phyloP scores from a whole-genome alignment of 2,797 vertebrate species.

The Spheniscus humboldti region DNA sequence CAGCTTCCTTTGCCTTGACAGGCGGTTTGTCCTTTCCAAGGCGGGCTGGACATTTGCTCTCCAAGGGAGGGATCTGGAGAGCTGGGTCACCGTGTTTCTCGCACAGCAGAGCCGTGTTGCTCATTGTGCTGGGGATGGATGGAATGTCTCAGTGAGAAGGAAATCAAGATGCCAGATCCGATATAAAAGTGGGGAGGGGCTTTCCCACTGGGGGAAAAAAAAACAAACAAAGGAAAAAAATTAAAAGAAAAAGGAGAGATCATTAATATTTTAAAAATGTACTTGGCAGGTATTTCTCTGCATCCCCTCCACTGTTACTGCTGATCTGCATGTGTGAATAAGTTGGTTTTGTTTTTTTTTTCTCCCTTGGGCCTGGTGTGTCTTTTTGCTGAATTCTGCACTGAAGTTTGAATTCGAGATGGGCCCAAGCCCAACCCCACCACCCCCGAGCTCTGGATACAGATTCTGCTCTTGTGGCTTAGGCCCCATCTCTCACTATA shows the following conservation, averaged over 20 bases:
- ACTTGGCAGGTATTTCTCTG: constrained; percentile 5
- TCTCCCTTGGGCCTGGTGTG: not conserved
- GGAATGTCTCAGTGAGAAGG: not conserved
- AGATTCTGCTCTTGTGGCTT: not conserved
- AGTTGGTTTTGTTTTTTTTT: not conserved
- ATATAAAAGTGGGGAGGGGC: not conserved
- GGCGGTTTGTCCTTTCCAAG: not conserved
- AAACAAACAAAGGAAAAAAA: not conserved
- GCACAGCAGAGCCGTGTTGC: not conserved
- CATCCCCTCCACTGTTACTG: not conserved
- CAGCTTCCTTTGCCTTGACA: not conserved
- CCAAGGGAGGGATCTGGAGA: not conserved
- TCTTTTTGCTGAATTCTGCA: constrained; percentile 17
- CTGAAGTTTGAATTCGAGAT: not conserved
- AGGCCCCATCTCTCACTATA: not conserved
- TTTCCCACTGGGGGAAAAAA: not conserved
- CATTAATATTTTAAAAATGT: not conserved
- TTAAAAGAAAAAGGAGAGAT: not conserved
- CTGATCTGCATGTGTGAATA: not conserved
- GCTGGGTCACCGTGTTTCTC: not conserved
- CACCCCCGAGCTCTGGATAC: not conserved
- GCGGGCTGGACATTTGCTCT: not conserved
- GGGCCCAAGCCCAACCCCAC: not conserved
- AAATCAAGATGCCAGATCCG: not conserved
- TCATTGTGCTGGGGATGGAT: not conserved